phyloP scores from a whole-genome alignment of 2,797 vertebrate species.

The Octomys mimax region DNA sequence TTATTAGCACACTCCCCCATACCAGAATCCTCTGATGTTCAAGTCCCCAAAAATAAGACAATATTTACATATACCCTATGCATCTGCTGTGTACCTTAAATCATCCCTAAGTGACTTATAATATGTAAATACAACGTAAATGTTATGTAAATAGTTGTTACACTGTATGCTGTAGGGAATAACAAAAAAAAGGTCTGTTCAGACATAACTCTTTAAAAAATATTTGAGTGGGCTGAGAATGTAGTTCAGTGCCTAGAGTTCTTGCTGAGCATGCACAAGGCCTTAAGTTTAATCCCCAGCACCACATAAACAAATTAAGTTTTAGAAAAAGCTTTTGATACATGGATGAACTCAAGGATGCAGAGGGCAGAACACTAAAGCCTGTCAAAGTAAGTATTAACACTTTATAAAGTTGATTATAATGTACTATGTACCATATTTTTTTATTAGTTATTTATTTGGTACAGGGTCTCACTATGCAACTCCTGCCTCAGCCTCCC shows the following conservation, averaged over 20 bases:
- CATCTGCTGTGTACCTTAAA: not conserved
- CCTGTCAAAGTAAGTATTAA: not conserved
- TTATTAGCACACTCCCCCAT: not conserved
- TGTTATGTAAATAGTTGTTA: not conserved
- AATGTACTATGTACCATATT: not conserved
- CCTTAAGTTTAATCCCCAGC: not conserved
- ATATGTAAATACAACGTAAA: not conserved
- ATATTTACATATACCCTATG: not conserved
- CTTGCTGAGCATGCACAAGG: not conserved
- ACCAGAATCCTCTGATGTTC: not conserved
- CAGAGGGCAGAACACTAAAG: not conserved
- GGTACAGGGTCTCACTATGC: too few relatives aligned
- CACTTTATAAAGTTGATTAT: not conserved
- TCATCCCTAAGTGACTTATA: not conserved
- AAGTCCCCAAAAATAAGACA: not conserved
- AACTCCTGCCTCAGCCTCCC: too few relatives aligned
- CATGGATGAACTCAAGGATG: not conserved
- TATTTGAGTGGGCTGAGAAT: not conserved
- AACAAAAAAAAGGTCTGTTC: not conserved
- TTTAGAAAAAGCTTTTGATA: not conserved
- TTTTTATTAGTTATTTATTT: not conserved
- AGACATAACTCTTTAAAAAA: not conserved
- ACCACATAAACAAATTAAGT: not conserved
- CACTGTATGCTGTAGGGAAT: not conserved
- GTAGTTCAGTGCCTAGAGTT: not conserved